A percentile compares a stretch with the other conserved stretches of the same genome.
Conservation (phyloP, 2,113 vertebrate species). For the Cottus gobio region DNA sequence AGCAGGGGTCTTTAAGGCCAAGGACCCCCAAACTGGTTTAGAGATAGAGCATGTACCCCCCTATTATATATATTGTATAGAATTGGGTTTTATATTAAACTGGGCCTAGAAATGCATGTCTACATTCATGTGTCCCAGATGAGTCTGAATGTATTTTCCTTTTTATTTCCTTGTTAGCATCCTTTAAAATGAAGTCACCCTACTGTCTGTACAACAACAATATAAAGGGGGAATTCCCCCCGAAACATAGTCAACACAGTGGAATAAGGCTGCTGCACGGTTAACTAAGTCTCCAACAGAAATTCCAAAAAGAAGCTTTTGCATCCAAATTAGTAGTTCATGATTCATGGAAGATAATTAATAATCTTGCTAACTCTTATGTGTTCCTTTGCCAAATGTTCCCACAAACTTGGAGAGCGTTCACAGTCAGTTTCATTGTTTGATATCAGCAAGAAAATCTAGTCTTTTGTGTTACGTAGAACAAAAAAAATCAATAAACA, state of each 20-base stretch:
- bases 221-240: no score
- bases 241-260: neutral
- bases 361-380: neutral
- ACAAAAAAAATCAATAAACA: neutral
- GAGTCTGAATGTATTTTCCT: no score
- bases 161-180: no score
- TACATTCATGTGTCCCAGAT: no score
- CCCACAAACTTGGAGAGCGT: neutral
- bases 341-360: neutral
- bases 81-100: no score
- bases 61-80: no score
- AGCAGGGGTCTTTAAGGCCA: no score
- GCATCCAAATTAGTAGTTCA: neutral
- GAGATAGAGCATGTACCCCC: no score
- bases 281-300: neutral
- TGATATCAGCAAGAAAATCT: conserved; percentile 11
- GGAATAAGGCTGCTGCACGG: neutral
- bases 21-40: no score
- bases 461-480: neutral
- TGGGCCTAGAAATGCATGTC: no score
- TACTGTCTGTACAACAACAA: no score
- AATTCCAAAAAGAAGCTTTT: neutral
- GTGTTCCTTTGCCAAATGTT: conserved; percentile 3
- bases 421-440: neutral
- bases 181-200: no score